Conservation (phyloP, 2,888 invertebrate genomes). For the Protonemura montana region DNA sequence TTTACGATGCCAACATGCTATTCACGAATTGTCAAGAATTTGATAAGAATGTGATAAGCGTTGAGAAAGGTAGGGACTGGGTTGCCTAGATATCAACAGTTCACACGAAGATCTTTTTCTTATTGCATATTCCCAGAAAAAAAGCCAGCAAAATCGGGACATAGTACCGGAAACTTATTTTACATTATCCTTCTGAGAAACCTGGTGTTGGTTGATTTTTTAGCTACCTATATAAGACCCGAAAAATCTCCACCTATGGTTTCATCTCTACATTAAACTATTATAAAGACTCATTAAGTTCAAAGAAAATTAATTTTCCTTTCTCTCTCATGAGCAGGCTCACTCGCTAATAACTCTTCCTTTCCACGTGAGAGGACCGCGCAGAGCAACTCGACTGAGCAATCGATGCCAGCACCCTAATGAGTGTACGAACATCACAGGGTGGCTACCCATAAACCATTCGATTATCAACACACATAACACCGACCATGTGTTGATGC, state of each 20-base stretch:
- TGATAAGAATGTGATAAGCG: neutral
- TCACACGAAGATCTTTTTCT: neutral
- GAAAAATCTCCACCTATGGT: no score
- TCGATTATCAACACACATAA: constrained; percentile 1
- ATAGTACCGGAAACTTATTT: no score
- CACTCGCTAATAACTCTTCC: neutral
- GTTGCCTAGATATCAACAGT: no score
- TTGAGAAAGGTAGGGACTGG: neutral
- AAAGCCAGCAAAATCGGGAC: neutral
- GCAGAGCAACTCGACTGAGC: neutral
- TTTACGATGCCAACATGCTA: neutral
- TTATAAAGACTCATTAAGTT: neutral
- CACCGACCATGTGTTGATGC: constrained; percentile 18
- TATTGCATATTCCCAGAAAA: neutral
- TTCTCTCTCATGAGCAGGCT: neutral
- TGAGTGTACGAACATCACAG: constrained; percentile 14
- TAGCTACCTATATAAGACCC: no score
- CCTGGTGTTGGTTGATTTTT: no score
- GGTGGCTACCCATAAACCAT: neutral
- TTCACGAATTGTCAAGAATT: neutral
- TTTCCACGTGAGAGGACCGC: neutral
- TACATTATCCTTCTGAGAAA: no score
- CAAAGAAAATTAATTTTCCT: neutral
- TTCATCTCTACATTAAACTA: no score
- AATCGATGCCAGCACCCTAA: constrained; percentile 7